phyloP scores from a whole-genome alignment of 2,797 vertebrate species.

The Craterocephalus amniculus region DNA sequence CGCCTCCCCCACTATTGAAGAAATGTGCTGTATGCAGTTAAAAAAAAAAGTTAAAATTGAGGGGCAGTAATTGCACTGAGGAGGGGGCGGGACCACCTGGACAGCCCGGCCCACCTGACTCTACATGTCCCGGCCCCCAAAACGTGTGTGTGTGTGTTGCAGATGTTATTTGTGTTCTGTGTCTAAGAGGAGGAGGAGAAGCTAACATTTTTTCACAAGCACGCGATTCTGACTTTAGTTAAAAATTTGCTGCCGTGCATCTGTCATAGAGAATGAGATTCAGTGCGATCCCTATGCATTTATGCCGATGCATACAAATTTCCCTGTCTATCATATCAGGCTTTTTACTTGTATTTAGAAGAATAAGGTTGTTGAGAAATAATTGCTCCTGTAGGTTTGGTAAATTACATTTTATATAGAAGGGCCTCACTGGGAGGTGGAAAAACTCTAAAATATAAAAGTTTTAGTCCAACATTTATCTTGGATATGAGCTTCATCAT shows the following conservation, averaged over 20 bases:
- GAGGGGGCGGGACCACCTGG: too few relatives aligned
- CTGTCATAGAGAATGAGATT: not conserved
- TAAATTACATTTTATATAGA: not conserved
- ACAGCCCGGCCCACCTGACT: too few relatives aligned
- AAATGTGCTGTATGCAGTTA: too few relatives aligned
- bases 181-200: too few relatives aligned
- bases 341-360: slow-evolving; percentile 17
- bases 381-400: not conserved
- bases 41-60: too few relatives aligned
- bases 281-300: slow-evolving; percentile 8
- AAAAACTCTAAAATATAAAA: not conserved
- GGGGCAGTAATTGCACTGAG: too few relatives aligned
- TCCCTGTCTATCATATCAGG: not conserved
- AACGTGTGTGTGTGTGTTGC: too few relatives aligned
- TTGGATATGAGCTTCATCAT: not conserved
- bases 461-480: not conserved
- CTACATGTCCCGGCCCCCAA: too few relatives aligned
- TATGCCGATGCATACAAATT: slow-evolving; percentile 32
- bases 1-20: too few relatives aligned
- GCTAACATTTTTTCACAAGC: too few relatives aligned
- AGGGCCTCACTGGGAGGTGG: not conserved
- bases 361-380: not conserved
- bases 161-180: too few relatives aligned
- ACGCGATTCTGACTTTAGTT: not conserved
- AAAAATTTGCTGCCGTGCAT: not conserved